Base-by-base conservation (phyloP, 1,140 invertebrate genomes). In the Apis dorsata region DNA sequence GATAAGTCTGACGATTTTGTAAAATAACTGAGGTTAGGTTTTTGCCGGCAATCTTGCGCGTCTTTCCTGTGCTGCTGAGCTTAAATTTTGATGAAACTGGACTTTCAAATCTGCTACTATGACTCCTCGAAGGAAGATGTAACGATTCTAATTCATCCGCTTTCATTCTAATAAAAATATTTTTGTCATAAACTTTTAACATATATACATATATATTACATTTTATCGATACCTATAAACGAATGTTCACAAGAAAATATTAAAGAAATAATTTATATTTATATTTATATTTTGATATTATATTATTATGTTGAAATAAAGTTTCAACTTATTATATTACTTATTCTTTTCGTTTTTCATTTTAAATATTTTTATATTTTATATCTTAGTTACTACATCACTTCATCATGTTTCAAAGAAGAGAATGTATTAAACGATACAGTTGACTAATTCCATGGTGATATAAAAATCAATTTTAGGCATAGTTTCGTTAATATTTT, bases 1-100 rank as follows among this genome's bases (percentile, higher is more conserved):
- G 87, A 12, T 90, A 17, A 0, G 28, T 51, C 0, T 88, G 85
- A 10, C 90, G 87, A 73, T 88, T 77, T 11, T 87, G 87, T 17
- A 91, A 84, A 34, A 91, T 59, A 28, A 59, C 57, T 13, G 84
- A 85, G n/a, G 70, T 78, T 15, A 84, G 11, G 44, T 84, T 86
- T 15, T 82, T 86, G 11, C 68, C 84, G 12, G 55, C 68, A 1
- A 57, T 13, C 15, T 68, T 88, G 0, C 86, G 75, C 12, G 28
- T 17, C 7, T 63, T 72, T 28, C 66, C 57, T 2, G 59, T 2
- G 3, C 3, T 15, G 49, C 66, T 59, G 13, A 88, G 53, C 24
- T 83, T 88, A 8, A 85, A 62, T 21, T 11, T 88, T 24, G 87
- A 88, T 3, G 87, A 88, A 1, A 4, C 19, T 4, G 78, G 44